These are phyloP conservation scores for Spodoptera exigua DNA, from an alignment of 2,888 invertebrate genomes.

Conservation along the genomic window DNA sequence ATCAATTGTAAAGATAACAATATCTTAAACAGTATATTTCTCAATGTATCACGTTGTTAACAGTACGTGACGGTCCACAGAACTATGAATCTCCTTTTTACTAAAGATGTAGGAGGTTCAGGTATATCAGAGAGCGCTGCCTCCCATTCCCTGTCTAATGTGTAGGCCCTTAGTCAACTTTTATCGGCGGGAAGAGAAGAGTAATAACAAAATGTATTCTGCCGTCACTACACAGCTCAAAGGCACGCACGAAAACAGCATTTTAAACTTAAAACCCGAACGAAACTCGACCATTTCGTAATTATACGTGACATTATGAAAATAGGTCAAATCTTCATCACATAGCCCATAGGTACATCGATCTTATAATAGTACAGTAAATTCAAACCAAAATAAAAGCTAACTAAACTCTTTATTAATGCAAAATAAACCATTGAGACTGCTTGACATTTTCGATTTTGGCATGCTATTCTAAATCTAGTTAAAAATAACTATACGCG, in stretches of 20 bases:
- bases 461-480: conserved; percentile 59
- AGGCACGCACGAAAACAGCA: conserved; percentile 7
- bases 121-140: no score
- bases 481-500: conserved; percentile 61
- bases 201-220: no score
- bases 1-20: no score
- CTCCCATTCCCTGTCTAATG: no score
- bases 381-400: conserved; percentile 44
- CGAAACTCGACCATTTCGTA: conserved; percentile 5
- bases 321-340: conserved; percentile 43
- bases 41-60: no score
- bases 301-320: conserved; percentile 44
- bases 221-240: neutral
- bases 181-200: no score
- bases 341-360: conserved; percentile 30
- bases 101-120: no score
- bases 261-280: conserved; percentile 11
- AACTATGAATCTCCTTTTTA: no score
- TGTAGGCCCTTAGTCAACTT: no score
- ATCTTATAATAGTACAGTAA: conserved; percentile 43
- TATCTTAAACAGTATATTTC: no score
- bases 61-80: no score
- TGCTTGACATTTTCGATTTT: conserved; percentile 61
- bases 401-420: conserved; percentile 51
- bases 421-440: conserved; percentile 55